These are phyloP conservation scores for Prochilodus magdalenae DNA, from an alignment of 2,113 vertebrate species.

Conservation along the genomic window DNA sequence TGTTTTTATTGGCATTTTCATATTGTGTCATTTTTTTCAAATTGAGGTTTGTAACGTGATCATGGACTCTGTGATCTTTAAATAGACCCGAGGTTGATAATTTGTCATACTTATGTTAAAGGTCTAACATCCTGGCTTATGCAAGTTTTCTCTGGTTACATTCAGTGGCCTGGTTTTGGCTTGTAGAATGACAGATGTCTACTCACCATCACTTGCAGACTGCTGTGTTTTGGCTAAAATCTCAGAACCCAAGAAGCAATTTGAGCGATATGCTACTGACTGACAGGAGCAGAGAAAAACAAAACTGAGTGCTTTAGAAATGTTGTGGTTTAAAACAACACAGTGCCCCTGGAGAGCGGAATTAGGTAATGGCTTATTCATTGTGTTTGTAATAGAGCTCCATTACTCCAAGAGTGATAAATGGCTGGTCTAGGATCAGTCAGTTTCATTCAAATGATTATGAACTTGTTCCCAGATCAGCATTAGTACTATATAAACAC, in stretches of 20 bases:
- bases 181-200: conserved; percentile 3
- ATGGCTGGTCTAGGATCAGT: neutral
- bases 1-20: too few relatives aligned
- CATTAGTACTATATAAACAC: neutral
- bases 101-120: conserved; percentile 13
- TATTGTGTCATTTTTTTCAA: too few relatives aligned
- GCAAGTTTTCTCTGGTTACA: conserved; percentile 20
- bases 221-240: conserved; percentile 23
- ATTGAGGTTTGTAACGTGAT: neutral
- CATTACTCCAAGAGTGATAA: neutral
- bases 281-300: conserved; percentile 19
- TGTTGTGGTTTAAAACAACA: neutral
- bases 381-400: neutral
- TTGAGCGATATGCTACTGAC: neutral
- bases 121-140: neutral
- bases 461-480: neutral
- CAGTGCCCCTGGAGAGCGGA: neutral
- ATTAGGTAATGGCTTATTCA: neutral
- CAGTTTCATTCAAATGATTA: neutral
- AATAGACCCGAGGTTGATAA: neutral
- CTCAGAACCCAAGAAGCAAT: neutral
- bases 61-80: neutral
- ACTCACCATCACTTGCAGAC: neutral
- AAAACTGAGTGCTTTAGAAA: conserved; percentile 30
- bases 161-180: neutral